Percentiles rank a stretch among this genome's conserved stretches.
Evolutionary conservation across 2,113 vertebrate genomes (phyloP).

Genomic region (Cyphomyrus discorhynchus): DNA sequence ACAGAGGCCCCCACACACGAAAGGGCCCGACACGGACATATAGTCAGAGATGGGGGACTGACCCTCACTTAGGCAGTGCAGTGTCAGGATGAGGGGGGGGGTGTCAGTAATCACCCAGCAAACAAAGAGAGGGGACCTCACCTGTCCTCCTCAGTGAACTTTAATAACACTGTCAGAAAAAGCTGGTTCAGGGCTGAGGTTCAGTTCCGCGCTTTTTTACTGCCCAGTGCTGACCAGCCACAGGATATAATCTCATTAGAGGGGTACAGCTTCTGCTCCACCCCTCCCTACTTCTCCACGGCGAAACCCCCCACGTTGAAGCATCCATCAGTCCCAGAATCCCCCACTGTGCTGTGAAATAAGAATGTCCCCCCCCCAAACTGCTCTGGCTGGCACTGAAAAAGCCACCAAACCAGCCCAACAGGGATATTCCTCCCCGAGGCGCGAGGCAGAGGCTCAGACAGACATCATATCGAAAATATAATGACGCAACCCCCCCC

Average conservation of each 20-base stretch:
- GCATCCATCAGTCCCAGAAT: background rate
- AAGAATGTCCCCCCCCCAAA: background rate
- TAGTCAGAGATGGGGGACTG: background rate
- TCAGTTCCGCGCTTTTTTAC: constrained; percentile 56
- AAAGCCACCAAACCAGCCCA: background rate
- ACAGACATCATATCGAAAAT: background rate
- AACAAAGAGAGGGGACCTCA: background rate
- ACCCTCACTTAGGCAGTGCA: background rate
- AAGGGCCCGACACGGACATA: background rate
- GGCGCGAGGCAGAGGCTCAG: background rate
- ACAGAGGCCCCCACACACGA: too few species aligned
- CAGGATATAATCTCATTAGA: constrained; percentile 52
- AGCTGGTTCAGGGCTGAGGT: constrained; percentile 50
- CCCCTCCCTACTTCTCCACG: background rate
- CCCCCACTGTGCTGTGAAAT: background rate
- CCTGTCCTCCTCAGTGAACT: constrained; percentile 45
- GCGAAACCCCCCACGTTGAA: background rate
- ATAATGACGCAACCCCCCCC: background rate
- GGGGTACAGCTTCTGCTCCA: constrained; percentile 38
- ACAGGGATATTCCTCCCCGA: background rate
- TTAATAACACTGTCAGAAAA: constrained; percentile 64
- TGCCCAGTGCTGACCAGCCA: constrained; percentile 45
- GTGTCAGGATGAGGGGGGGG: background rate
- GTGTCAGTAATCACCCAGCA: background rate
- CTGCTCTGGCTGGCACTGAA: background rate